phyloP scores from a whole-genome alignment of 2,888 invertebrate genomes.

The Leptogaster cylindrica region DNA sequence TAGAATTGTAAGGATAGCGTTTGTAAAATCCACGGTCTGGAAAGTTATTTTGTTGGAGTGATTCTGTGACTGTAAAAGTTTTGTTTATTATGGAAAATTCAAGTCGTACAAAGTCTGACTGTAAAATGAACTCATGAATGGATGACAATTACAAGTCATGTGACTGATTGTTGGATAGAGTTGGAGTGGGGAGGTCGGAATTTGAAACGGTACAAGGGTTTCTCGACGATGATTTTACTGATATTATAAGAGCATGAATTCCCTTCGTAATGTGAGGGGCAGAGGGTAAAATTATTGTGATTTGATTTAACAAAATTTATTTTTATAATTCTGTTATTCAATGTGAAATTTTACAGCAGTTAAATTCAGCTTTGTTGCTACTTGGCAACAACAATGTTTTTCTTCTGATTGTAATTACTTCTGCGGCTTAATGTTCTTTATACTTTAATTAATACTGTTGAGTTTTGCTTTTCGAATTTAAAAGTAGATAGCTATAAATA shows the following conservation, averaged over 20 bases:
- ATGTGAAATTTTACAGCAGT: background rate
- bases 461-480: no score
- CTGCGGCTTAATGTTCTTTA: no score
- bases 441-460: no score
- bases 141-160: constrained; percentile 24
- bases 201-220: background rate
- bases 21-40: background rate
- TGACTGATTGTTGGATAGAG: constrained; percentile 15
- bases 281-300: constrained; percentile 6
- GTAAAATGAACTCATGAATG: constrained; percentile 31
- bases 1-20: background rate
- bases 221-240: background rate
- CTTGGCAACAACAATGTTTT: no score
- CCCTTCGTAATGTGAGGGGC: background rate
- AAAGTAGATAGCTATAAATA: no score
- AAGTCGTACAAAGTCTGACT: constrained; percentile 2
- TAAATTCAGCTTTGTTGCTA: no score
- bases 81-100: constrained; percentile 28
- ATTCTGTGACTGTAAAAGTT: constrained; percentile 6
- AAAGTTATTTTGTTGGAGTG: constrained; percentile 15
- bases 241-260: background rate
- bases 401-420: no score
- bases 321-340: background rate
- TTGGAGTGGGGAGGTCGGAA: background rate
- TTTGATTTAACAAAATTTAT: background rate